phyloP scores from a whole-genome alignment of 2,888 invertebrate genomes.

The Suillia variegata region DNA sequence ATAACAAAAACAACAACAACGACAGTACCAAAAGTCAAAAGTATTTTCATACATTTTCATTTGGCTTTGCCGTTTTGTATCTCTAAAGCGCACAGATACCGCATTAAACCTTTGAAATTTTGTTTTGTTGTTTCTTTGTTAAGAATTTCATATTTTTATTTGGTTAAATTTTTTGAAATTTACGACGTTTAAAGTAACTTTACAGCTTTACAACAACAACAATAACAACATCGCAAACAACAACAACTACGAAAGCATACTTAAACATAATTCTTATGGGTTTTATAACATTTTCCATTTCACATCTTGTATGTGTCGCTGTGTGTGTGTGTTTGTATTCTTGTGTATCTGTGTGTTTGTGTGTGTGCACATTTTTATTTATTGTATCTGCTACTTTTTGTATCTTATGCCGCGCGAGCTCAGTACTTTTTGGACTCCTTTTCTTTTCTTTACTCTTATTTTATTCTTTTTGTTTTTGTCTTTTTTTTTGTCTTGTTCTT shows the following conservation, averaged over 20 bases:
- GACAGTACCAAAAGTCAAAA: too few relatives aligned
- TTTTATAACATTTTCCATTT: conserved; percentile 47
- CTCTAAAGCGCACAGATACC: background rate
- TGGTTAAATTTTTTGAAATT: background rate
- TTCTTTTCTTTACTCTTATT: too few relatives aligned
- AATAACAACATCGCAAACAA: background rate
- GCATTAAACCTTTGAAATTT: background rate
- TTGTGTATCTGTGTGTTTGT: too few relatives aligned
- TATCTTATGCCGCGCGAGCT: background rate
- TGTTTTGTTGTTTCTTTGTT: background rate
- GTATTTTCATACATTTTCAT: background rate
- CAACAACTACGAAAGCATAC: too few relatives aligned
- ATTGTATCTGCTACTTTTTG: conserved; percentile 37
- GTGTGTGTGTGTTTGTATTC: conserved; percentile 29
- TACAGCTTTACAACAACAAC: background rate
- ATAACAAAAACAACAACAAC: too few relatives aligned
- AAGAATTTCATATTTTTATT: background rate
- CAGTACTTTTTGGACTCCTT: background rate
- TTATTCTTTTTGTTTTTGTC: background rate
- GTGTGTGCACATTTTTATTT: too few relatives aligned
- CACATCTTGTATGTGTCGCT: conserved; percentile 25
- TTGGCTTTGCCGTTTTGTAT: background rate
- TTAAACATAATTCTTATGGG: conserved; percentile 15
- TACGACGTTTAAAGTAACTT: background rate
- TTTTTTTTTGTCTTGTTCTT: conserved; percentile 3